A percentile compares a stretch with the other conserved stretches of the same genome.
Evolutionary conservation across 2,888 invertebrate genomes (phyloP).

Genomic region (Dysmachus trigonus): DNA sequence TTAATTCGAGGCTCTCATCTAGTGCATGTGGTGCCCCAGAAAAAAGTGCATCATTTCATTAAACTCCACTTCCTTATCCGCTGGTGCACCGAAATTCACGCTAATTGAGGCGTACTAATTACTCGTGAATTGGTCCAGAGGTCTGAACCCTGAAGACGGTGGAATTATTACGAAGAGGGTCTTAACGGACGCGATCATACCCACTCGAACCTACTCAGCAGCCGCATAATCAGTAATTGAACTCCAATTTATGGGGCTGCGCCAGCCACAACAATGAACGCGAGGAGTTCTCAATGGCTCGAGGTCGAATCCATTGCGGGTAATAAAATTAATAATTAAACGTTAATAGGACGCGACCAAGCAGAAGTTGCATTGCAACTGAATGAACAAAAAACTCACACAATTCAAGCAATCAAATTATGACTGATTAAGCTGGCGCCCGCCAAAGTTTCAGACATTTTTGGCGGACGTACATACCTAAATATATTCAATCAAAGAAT

Average conservation of each 20-base stretch:
- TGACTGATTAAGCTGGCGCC: not conserved
- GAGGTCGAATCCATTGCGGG: slow-evolving; percentile 34
- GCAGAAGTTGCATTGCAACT: not conserved
- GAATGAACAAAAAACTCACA: not conserved
- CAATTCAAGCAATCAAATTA: not conserved
- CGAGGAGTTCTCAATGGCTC: not conserved
- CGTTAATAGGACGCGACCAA: slow-evolving; percentile 14
- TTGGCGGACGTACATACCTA: too few species aligned
- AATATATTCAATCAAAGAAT: too few species aligned
- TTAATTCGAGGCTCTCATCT: not conserved
- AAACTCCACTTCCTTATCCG: slow-evolving; percentile 30
- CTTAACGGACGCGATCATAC: not conserved
- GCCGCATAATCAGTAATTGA: slow-evolving; percentile 38
- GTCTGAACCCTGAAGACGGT: not conserved
- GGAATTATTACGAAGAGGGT: not conserved
- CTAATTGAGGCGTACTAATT: not conserved
- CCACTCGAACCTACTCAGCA: not conserved
- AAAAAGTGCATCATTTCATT: slow-evolving; percentile 6
- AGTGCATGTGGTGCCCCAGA: slow-evolving; percentile 13
- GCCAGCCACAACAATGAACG: not conserved
- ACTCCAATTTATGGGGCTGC: slow-evolving; percentile 9
- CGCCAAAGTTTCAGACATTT: not conserved
- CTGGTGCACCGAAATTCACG: not conserved
- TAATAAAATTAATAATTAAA: slow-evolving; percentile 14
- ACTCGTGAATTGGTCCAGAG: not conserved